Conservation (phyloP, 2,797 vertebrate genomes). For the Oceanodroma leucorhoa region DNA sequence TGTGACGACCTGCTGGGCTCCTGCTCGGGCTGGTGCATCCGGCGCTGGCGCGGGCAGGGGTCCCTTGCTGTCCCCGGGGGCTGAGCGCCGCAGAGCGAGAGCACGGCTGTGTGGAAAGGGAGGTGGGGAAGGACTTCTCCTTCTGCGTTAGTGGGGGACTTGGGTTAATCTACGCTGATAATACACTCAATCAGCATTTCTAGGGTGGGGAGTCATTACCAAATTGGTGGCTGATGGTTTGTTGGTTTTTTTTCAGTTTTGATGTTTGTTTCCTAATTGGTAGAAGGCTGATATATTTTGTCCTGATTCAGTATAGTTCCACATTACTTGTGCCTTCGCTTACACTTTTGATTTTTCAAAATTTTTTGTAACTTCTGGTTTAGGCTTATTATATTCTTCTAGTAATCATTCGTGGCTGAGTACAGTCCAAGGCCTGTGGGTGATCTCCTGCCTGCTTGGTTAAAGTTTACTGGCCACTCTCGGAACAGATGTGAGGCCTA, state of each 20-base stretch:
- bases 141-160: too few relatives aligned
- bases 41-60: fast-evolving
- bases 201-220: background rate
- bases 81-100: background rate
- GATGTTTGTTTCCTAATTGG: background rate
- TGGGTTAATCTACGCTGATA: background rate
- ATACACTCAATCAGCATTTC: background rate
- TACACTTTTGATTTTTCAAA: background rate
- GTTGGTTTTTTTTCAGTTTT: background rate
- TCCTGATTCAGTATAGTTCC: background rate
- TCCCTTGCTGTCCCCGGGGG: background rate
- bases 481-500: background rate
- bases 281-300: background rate
- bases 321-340: background rate
- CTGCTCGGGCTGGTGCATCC: background rate
- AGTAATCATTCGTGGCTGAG: background rate
- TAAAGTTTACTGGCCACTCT: background rate
- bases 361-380: background rate
- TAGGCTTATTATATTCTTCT: background rate
- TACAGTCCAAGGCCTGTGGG: background rate
- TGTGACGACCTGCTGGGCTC: fast-evolving
- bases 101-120: fast-evolving
- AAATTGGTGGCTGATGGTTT: background rate
- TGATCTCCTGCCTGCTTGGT: background rate
- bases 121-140: background rate